These are phyloP conservation scores for Trachymyrmex cornetzi DNA, from an alignment of 1,140 invertebrate genomes.

Conservation along the genomic window DNA sequence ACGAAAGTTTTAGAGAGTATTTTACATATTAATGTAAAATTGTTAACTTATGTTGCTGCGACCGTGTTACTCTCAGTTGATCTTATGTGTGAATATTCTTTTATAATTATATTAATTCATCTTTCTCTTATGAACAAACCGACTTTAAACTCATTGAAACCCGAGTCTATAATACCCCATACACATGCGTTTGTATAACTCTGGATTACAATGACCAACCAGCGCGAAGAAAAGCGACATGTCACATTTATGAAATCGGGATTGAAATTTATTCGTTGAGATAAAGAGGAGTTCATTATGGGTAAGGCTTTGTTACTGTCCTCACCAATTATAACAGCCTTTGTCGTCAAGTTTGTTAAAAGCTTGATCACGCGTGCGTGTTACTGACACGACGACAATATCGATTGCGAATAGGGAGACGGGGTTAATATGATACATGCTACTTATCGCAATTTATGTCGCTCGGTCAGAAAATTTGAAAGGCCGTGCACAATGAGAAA, in stretches of 20 bases:
- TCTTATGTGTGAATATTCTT: too few species aligned
- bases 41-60: too few species aligned
- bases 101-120: not conserved
- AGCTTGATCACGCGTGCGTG: conserved; percentile 38
- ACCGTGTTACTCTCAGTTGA: too few species aligned
- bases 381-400: conserved; percentile 45
- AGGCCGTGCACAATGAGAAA: conserved; percentile 1
- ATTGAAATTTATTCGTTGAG: conserved; percentile 54
- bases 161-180: not conserved
- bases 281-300: conserved; percentile 60
- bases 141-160: not conserved
- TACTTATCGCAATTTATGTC: conserved; percentile 59
- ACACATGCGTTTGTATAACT: not conserved
- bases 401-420: conserved; percentile 10
- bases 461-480: conserved; percentile 22
- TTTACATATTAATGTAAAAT: too few species aligned
- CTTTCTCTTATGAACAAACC: not conserved
- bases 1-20: too few species aligned
- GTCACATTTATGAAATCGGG: conserved; percentile 50
- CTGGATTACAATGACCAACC: conserved; percentile 10
- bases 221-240: conserved; percentile 1
- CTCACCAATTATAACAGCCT: conserved; percentile 55
- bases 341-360: conserved; percentile 60
- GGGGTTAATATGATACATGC: conserved; percentile 44
- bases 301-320: conserved; percentile 46